Evolutionary conservation across 2,113 vertebrate genomes (phyloP), one percentile per base, ranked within the genome.

Genomic region (Porphyrio hochstetteri): DNA sequence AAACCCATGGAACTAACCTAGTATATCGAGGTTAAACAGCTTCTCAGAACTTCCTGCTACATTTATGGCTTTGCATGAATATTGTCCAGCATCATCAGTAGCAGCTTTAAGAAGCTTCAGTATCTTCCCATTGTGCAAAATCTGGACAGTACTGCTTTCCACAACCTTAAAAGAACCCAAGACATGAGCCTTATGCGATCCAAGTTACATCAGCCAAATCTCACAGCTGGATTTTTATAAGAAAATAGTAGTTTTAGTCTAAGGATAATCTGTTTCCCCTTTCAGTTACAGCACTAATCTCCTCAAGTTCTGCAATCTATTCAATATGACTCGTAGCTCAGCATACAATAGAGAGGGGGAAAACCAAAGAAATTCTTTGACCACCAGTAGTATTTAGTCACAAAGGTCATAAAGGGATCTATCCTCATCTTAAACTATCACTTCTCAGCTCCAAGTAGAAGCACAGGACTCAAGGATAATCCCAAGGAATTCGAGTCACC

Each of bases 21-120:
- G 96, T 44, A 99, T 96, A 95, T 98, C 97, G 18, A 99, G 90
- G 95, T 96, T 98, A 90, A 99, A 99, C 90, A 98, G 90, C 95
- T 99, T 99, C 77, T 99, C 98, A 31, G 98, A 97, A 89, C 98
- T 98, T 95, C 99, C 99, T 59, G 99, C 99, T 25, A 98, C 82
- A n/a, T 99, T 99, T 95, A 98, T 90, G 16, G 99, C 99, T 97
- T 98, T 98, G 95, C 99, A 99, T n/a, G 97, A 99, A 93, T 99
- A 99, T 53, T 96, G 97, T 46, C 99, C 99, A 21, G 97, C 95
- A 10, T 99, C 98, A 61, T 97, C 92, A n/a, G 95, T 84, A 57
- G 95, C 60, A 9, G 97, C 97, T 95, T 98, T 98, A 89, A 98
- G 97, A 65, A 99, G 96, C 92, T 98, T 98, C 85, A 99, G 89